These are phyloP conservation scores for Odontamblyopus rebecca DNA, from an alignment of 2,797 vertebrate species.

Conservation along the genomic window DNA sequence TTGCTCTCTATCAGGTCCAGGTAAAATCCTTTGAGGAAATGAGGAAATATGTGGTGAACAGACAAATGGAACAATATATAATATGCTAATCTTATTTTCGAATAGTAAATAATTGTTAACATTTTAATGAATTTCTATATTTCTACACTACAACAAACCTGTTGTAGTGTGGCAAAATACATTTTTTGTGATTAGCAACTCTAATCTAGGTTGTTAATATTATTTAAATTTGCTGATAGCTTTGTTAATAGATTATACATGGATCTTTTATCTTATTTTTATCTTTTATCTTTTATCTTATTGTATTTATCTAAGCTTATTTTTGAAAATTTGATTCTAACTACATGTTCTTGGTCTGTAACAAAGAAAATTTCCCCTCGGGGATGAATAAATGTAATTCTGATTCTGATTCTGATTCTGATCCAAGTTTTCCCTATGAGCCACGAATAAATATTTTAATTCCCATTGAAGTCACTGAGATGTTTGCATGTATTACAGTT, in stretches of 20 bases:
- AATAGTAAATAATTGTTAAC: not conserved
- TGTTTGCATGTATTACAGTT: conserved; percentile 6
- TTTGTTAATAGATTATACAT: not conserved
- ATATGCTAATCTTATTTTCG: too few relatives aligned
- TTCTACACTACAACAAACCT: not conserved
- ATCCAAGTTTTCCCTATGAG: not conserved
- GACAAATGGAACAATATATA: too few relatives aligned
- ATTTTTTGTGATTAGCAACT: not conserved
- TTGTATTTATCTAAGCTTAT: too few relatives aligned
- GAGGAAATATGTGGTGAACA: not conserved
- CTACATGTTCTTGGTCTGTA: too few relatives aligned
- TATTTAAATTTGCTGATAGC: not conserved
- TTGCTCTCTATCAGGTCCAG: not conserved
- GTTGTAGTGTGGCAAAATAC: not conserved
- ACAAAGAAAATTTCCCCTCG: too few relatives aligned
- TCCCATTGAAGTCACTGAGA: not conserved
- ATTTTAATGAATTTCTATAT: not conserved
- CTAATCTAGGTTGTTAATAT: not conserved
- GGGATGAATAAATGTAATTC: too few relatives aligned
- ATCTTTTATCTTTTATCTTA: too few relatives aligned
- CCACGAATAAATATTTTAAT: not conserved
- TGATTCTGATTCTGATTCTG: too few relatives aligned
- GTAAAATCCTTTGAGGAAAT: not conserved
- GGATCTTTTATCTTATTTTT: too few relatives aligned
- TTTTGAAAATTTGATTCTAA: too few relatives aligned